Evolutionary conservation across 2,113 vertebrate genomes (phyloP).

Genomic region (Calypte anna): DNA sequence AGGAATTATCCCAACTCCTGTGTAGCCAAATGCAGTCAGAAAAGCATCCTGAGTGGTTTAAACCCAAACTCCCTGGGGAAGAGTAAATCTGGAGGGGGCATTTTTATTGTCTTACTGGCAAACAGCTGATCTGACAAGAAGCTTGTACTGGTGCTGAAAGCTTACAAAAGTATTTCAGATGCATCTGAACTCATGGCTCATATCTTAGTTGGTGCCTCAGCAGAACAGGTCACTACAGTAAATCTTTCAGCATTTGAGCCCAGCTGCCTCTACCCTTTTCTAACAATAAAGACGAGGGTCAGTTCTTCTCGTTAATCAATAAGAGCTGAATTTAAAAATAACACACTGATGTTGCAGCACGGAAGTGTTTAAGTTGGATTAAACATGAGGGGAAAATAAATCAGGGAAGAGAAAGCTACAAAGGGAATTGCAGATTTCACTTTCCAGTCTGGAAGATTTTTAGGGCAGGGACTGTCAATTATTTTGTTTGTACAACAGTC

Average conservation of each 20-base stretch:
- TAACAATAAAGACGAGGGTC: slow-evolving; percentile 10
- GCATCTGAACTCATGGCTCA: background rate
- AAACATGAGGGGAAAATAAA: slow-evolving; percentile 49
- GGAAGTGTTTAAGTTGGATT: slow-evolving; percentile 36
- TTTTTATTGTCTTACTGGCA: slow-evolving; percentile 8
- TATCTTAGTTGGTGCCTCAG: slow-evolving; percentile 22
- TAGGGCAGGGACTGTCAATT: slow-evolving; percentile 62
- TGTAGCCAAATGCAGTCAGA: background rate
- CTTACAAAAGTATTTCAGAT: slow-evolving; percentile 13
- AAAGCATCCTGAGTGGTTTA: background rate
- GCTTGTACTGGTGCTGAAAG: background rate
- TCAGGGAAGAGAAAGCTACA: slow-evolving; percentile 18
- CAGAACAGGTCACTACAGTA: background rate
- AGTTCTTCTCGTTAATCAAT: slow-evolving; percentile 46
- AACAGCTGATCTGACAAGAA: slow-evolving; percentile 25
- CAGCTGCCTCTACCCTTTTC: slow-evolving; percentile 15
- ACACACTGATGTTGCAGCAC: background rate
- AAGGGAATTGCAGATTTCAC: slow-evolving; percentile 51
- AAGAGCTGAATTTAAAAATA: slow-evolving; percentile 53
- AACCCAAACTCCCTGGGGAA: background rate
- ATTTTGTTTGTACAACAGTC: slow-evolving; percentile 55
- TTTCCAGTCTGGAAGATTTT: slow-evolving; percentile 58
- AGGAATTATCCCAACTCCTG: background rate
- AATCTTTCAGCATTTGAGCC: slow-evolving; percentile 36
- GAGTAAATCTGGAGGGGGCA: background rate